Base-by-base conservation (phyloP, 2,113 vertebrate species). In the Narcine bancroftii region DNA sequence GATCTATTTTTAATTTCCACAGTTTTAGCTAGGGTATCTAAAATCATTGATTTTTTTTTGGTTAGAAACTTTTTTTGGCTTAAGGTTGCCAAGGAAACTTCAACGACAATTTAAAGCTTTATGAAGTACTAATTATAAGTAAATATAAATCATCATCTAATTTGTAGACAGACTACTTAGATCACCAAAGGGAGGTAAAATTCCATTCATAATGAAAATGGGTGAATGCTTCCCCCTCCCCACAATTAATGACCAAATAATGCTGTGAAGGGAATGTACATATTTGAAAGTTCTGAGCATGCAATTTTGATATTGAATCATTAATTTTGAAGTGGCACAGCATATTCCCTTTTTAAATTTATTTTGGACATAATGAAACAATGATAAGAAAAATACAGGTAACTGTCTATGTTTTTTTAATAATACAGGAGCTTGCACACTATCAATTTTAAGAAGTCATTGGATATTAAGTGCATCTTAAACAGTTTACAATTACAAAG, bases 1-100 rank as follows among this genome's bases (percentile, higher is more conserved):
- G 93, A 94, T 94, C 94, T 94, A 95, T 94, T 92, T 93, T 79
- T 89, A 93, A 93, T 93, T 95, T 94, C 39, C 66, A 17, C 66
- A 69, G 6, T 69, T 69, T 17, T 69, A 5, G 66, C 66, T 24
- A 26, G 66, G 21, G 21, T 24, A 94, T 93, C 94, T 95, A 96
- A 95, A 95, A 50, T 33, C 77, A 81, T 11, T 2, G 1, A 81
- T 81, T 29, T 81, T 81, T 81, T 81, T 29, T 81, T 81, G 50
- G 53, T 50, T 50, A 29, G 95, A 94, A 95, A 96, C 95, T 94
- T 92, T 94, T 94, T 95, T 93, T 94, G 94, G 21, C 66, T 95
- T 95, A 94, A 95, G 50, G 53, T 94, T 95, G 94, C 73, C 75
- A 65, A 89, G 95, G 94, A 92, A 92, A 93, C 93, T 36, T 75